Base-by-base conservation (phyloP, 2,797 vertebrate genomes). In the Sebastes flavidus region DNA sequence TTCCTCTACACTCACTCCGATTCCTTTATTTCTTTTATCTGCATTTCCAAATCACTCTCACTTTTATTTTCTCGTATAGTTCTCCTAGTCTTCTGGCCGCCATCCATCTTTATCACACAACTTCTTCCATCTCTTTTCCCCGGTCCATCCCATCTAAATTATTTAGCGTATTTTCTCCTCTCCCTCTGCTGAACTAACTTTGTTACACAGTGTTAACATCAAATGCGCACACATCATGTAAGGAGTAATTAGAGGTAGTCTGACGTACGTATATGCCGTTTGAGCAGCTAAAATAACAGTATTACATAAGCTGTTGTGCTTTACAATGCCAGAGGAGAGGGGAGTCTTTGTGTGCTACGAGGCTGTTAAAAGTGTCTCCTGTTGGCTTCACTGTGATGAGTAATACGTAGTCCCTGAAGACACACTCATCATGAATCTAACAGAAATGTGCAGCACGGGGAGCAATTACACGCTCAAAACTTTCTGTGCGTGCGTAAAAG, bases 271-370 rank as follows among this genome's bases (percentile, higher is more conserved):
- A 65, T 60, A 83, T 55, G 7, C 34, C 3, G 18, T 81, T 74
- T 72, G 61, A 78, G 68, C 22, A 38, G 80, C 77, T 75, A 60
- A 82, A 84, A 83, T 66, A 82, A 78, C 71, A 83, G 55, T 76
- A 89, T 91, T 87, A 85, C 77, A 87, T 86, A 91, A 89, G 87
- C 46, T 63, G 78, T 20, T 78, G 75, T 73, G 72, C 46, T 77
- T 71, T 62, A 59, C 59, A 55, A 12, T 75, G 52, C 75, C 60
- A 18, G 34, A 87, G 38, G 18, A 75, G 68, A 61, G 32, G 13
- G 38, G 63, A 38, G 42, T 81, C 71, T 78, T 72, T 59, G 49
- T 75, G 76, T 61, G 76, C 67, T 54, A 67, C 59, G 42, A 14
- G 65, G 54, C 73, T 66, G 32, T 86, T 80, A 67, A 80, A 72